Evolutionary conservation across 1,140 invertebrate genomes (phyloP).

Genomic region (Zelostemma sp.): DNA sequence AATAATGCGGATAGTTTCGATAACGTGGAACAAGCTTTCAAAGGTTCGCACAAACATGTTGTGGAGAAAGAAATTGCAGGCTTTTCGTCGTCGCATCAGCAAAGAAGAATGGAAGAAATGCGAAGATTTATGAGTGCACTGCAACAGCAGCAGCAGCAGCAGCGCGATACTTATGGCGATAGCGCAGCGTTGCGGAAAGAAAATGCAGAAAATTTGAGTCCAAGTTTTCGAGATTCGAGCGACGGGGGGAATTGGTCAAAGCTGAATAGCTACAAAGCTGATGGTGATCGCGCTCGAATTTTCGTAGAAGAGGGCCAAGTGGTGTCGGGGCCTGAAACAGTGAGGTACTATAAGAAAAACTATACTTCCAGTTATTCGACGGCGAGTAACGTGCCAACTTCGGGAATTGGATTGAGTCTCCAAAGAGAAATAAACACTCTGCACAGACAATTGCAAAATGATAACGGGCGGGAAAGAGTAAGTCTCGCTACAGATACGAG

Average conservation of each 20-base stretch:
- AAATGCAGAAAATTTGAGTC: not conserved
- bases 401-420: constrained; percentile 1
- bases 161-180: not conserved
- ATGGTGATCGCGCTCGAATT: constrained; percentile 49
- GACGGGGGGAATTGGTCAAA: constrained; percentile 55
- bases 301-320: constrained; percentile 54
- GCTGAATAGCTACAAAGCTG: constrained; percentile 43
- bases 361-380: constrained; percentile 53
- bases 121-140: not conserved
- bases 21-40: not conserved
- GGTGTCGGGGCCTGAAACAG: constrained; percentile 31
- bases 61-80: not conserved
- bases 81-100: not conserved
- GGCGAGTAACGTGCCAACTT: not conserved
- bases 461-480: constrained; percentile 21
- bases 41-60: not conserved
- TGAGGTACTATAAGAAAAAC: constrained; percentile 54
- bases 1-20: not conserved
- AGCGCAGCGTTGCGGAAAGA: no score
- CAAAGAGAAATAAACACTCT: constrained; percentile 21
- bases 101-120: not conserved
- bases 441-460: constrained; percentile 27
- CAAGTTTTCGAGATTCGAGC: not conserved
- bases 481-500: not conserved
- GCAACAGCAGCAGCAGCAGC: not conserved